Base-by-base conservation (phyloP, 2,888 invertebrate species). In the Marasmarcha lunaedactyla region DNA sequence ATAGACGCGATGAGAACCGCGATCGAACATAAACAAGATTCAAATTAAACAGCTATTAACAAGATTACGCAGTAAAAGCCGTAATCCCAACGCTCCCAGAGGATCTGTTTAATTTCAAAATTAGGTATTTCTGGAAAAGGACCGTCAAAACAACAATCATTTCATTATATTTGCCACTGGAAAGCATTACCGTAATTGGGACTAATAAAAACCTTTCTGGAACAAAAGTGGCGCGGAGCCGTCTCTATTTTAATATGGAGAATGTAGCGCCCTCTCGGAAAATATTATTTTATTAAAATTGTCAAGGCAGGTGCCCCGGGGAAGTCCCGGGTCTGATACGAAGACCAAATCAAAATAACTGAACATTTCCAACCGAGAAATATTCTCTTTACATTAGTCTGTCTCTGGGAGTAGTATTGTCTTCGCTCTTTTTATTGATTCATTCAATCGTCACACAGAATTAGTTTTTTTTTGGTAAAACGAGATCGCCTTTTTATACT, bases 211-310 rank as follows among this genome's bases (percentile, higher is more conserved):
- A 20, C 20, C 20, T 20, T 20, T 20, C 20, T 7, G 20, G 20
- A 20, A 20, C 20, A 20, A 20, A 30, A 30, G 11, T 11, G 30
- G 30, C n/a, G 9, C n/a, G 30, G 30, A 30, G 35, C 12, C 40
- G 15, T 15, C 45, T 45, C 46, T 39, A 46, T 35, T 57, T 56
- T 59, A 59, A 59, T 60, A 52, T 57, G 37, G 51, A 52, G 53
- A 52, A 46, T 46, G 48, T 47, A 37, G 38, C 39, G 35, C 33
- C 35, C 48, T 49, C 42, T 33, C 41, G 41, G 48, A 51, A 60
- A 63, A 64, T 63, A 60, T 66, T 63, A 65, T 69, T 68, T 64
- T 69, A 71, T 70, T 70, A 71, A 71, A 70, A 68, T 59, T 58
- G 63, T 63, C 62, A 52, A 51, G 57, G 45, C 62, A 68, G 68